Conservation (phyloP, 2,113 vertebrate species). For the Otis tarda region DNA sequence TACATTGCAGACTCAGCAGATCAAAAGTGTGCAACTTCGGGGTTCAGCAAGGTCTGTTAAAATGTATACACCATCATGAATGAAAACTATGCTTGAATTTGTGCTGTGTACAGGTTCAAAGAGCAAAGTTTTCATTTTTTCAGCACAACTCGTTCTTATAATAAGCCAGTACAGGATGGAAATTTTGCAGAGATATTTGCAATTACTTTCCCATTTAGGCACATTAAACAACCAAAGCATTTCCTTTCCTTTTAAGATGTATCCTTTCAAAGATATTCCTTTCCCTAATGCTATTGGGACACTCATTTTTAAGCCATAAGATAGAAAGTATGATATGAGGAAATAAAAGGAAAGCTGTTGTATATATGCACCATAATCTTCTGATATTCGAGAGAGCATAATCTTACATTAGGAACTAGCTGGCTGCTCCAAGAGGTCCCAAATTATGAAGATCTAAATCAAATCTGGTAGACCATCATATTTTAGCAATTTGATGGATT, state of each 20-base stretch:
- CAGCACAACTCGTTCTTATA: background rate
- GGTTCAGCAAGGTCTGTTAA: background rate
- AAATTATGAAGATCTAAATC: conserved; percentile 61
- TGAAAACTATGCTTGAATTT: background rate
- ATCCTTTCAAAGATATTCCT: background rate
- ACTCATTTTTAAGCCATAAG: background rate
- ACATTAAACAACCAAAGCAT: background rate
- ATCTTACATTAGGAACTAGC: conserved; percentile 39
- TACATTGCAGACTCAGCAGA: accelerated
- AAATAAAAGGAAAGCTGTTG: background rate
- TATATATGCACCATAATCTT: conserved; percentile 24
- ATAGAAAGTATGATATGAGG: background rate
- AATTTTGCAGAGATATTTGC: background rate
- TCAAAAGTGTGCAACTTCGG: background rate
- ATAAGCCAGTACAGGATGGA: background rate
- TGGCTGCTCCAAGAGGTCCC: conserved; percentile 36
- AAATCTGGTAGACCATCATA: conserved; percentile 21
- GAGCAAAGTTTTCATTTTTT: background rate
- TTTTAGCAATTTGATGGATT: conserved; percentile 62
- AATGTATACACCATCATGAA: background rate
- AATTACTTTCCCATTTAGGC: background rate
- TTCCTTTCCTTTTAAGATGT: background rate
- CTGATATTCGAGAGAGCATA: conserved; percentile 12
- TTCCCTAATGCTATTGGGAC: background rate
- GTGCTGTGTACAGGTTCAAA: background rate